Evolutionary conservation across 2,113 vertebrate genomes (phyloP), one percentile per base, ranked within the genome.

Genomic region (Ursus arctos): DNA sequence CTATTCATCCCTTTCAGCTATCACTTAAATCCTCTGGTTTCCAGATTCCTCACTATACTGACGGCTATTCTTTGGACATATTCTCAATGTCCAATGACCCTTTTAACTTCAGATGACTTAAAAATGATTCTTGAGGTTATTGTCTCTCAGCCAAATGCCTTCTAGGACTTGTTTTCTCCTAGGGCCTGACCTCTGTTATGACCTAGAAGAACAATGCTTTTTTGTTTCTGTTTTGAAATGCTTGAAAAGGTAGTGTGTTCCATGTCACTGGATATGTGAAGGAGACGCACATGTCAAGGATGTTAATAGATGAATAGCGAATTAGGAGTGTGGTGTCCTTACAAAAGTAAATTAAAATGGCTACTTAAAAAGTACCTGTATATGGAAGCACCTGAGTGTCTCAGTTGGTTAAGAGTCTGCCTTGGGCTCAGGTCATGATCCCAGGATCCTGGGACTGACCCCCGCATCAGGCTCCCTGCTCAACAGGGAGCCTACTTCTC

Each of bases 91-190:
- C 51, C 21, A 76, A 2, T 63, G 80, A 21, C 13, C 18, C 36
- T 91, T 89, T 88, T 51, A 76, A 93, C 47, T 72, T 86, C 28
- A 95, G 53, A 61, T 91, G 65, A 3, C 33, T 93, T 94, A 40
- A 61, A 55, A 63, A 53, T 22, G 15, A 47, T 84, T 21, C 28
- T 67, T 86, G 47, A 91, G 31, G 40, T 61, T 67, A 26, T 31
- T 47, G 10, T 15, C 40, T 24, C 55, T 57, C 15, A 77, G 49
- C n/a, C 12, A 31, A n/a, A 55, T 89, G n/a, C 40, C 33, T 40
- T 55, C 15, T 36, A 72, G 53, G n/a, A 57, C 65, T 89, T 91
- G 28, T 93, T 96, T 80, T 74, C 47, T 84, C 18, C 53, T 87
- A 19, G 61, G 31, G 21, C 28, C 7, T 88, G 26, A 43, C 9